A percentile compares a stretch with the other conserved stretches of the same genome.
Evolutionary conservation across 2,113 vertebrate species (phyloP).

Genomic region (Halcyon senegalensis): DNA sequence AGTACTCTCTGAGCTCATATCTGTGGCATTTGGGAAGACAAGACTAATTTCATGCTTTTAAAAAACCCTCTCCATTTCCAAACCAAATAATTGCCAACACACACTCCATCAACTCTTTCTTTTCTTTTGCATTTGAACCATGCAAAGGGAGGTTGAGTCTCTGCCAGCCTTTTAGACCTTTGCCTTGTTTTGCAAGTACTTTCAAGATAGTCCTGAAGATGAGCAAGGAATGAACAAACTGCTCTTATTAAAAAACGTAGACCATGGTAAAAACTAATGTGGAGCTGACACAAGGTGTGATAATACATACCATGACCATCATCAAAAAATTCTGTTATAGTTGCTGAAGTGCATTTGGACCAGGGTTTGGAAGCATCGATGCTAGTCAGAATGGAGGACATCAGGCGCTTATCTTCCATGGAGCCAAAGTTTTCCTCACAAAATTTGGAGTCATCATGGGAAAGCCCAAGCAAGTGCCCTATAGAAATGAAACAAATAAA

Average conservation of each 20-base stretch:
- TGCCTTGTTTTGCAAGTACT: not conserved
- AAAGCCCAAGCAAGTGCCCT: conserved; percentile 96
- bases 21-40: not conserved
- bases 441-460: conserved; percentile 97
- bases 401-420: conserved; percentile 94
- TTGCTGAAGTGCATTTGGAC: conserved; percentile 96
- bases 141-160: not conserved
- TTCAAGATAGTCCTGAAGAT: not conserved
- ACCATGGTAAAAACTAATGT: not conserved
- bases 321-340: conserved; percentile 96
- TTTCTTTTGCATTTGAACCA: not conserved
- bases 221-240: not conserved
- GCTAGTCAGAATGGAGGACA: conserved; percentile 97
- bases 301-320: conserved; percentile 91
- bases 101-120: not conserved
- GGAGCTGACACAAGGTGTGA: not conserved
- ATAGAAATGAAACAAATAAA: not conserved
- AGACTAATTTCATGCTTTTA: not conserved
- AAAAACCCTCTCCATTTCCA: not conserved
- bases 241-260: not conserved
- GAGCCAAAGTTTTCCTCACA: conserved; percentile 95
- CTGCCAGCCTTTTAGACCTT: not conserved
- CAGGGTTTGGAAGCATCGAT: conserved; percentile 97
- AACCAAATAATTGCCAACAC: not conserved
- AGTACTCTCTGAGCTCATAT: not conserved